phyloP scores from a whole-genome alignment of 2,888 invertebrate genomes.

The Campoletis raptor region DNA sequence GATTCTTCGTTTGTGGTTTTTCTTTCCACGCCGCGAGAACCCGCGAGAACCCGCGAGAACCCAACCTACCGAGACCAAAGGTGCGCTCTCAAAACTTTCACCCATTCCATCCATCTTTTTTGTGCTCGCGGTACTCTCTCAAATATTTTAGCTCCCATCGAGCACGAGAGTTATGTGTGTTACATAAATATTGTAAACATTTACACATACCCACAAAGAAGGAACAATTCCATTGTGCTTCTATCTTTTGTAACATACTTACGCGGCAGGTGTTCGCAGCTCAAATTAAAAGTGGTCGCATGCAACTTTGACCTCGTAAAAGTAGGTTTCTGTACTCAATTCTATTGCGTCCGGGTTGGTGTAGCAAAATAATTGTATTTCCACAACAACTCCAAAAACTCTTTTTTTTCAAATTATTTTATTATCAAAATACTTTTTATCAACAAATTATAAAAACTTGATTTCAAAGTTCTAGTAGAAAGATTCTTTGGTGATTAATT shows the following conservation, averaged over 20 bases:
- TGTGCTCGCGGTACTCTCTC: neutral
- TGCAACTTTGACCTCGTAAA: conserved; percentile 14
- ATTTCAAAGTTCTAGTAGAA: too few species aligned
- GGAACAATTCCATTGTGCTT: neutral
- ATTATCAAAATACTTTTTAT: neutral
- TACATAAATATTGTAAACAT: conserved; percentile 1
- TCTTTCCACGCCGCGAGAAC: conserved; percentile 13
- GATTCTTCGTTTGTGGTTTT: neutral
- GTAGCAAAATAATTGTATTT: neutral
- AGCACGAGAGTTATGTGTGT: conserved; percentile 1
- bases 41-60: conserved; percentile 17
- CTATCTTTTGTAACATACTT: neutral
- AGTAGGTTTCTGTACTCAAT: neutral
- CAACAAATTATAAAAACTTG: neutral
- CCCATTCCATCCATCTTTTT: neutral
- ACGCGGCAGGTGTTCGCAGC: neutral
- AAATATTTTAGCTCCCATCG: neutral
- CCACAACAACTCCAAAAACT: neutral
- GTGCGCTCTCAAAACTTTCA: conserved; percentile 20
- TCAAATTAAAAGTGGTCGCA: neutral
- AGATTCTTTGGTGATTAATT: too few species aligned
- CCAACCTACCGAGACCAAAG: conserved; percentile 12
- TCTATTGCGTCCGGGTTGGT: neutral
- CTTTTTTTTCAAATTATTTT: neutral
- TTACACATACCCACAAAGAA: neutral